A percentile compares a stretch with the other conserved stretches of the same genome.
Evolutionary conservation across 2,888 invertebrate genomes (phyloP).

Genomic region (Suillia variegata): DNA sequence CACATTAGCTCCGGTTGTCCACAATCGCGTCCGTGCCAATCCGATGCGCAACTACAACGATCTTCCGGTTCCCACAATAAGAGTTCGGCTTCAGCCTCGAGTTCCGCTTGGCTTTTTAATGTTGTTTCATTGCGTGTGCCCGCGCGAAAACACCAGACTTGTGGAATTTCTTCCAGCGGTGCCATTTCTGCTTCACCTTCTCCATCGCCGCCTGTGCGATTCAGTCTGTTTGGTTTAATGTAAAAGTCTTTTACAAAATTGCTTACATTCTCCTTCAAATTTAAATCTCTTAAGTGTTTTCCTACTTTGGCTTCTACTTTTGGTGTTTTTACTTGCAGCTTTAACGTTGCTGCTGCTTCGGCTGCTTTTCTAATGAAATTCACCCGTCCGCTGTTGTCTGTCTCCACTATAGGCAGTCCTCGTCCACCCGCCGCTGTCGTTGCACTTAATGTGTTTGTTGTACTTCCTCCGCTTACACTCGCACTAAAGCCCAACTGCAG

Average conservation of each 20-base stretch:
- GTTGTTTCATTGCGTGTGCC: conserved; percentile 41
- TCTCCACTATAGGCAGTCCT: neutral
- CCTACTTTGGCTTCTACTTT: neutral
- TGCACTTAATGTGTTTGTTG: too few relatives aligned
- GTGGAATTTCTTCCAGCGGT: conserved; percentile 8
- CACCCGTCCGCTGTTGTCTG: conserved; percentile 23
- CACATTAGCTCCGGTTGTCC: conserved; percentile 72
- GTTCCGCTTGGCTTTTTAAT: neutral
- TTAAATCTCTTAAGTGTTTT: neutral
- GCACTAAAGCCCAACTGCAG: conserved; percentile 42
- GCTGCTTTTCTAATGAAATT: conserved; percentile 23
- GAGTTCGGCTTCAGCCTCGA: conserved; percentile 13
- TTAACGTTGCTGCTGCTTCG: too few relatives aligned
- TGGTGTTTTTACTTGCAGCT: conserved; percentile 16
- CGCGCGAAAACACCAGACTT: conserved; percentile 50
- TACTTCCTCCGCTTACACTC: neutral
- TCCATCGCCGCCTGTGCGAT: conserved; percentile 23
- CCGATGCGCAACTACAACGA: conserved; percentile 66
- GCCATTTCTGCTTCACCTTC: conserved; percentile 23
- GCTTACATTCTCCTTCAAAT: conserved; percentile 33
- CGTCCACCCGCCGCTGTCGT: neutral
- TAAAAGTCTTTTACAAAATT: conserved; percentile 42
- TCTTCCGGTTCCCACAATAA: conserved; percentile 23
- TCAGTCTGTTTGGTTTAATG: conserved; percentile 37
- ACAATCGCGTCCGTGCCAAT: conserved; percentile 71